A percentile compares a stretch with the other conserved stretches of the same genome.
Conservation (phyloP, 1,140 invertebrate genomes). For the Andrena cerasifolii region DNA sequence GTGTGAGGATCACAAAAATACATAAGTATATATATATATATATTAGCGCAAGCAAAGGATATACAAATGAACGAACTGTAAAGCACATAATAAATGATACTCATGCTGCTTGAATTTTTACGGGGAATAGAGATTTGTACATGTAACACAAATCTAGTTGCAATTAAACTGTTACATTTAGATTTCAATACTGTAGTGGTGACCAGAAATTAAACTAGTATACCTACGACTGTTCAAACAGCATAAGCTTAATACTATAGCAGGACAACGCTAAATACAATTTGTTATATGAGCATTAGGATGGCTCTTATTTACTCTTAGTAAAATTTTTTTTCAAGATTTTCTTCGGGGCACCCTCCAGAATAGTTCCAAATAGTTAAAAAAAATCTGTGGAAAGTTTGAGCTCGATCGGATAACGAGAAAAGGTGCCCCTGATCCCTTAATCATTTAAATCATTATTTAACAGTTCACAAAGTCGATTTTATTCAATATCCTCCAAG, state of each 20-base stretch:
- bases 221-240: conserved; percentile 5
- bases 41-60: conserved; percentile 35
- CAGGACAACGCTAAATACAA: background rate
- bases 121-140: background rate
- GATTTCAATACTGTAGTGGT: background rate
- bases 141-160: background rate
- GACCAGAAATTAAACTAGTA: background rate
- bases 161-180: background rate
- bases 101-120: conserved; percentile 31
- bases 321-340: no score
- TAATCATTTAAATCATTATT: no score
- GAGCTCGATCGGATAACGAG: no score
- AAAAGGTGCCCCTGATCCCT: no score
- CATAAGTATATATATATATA: conserved; percentile 15
- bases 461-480: no score
- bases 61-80: conserved; percentile 21
- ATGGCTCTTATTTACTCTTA: no score
- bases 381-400: no score
- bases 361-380: no score
- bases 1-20: conserved; percentile 18
- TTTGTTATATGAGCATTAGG: conserved; percentile 25
- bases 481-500: no score
- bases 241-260: conserved; percentile 15
- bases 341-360: no score
- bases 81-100: conserved; percentile 23